Evolutionary conservation across 1,140 invertebrate species (phyloP), one percentile per base, ranked within the genome.

Genomic region (Cotesia glomerata): DNA sequence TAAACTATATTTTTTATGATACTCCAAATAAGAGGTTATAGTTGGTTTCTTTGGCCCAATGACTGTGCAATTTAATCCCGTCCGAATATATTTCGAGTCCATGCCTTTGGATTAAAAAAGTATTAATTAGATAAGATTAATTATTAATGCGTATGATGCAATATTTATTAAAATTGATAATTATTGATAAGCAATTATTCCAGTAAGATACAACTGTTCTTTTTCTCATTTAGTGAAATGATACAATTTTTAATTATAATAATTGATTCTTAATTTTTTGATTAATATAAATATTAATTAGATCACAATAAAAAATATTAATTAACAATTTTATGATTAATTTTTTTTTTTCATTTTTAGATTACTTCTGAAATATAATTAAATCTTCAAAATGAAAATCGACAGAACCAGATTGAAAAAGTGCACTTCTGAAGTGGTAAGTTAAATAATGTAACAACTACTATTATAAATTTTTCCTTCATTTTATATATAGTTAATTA

Each of bases 321-420:
- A 64, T 18, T 59, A 11, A 34, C 14, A 51, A 69, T 69, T 69
- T 66, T 65, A 62, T 59, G 75, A 75, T 66, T 74, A 84, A 80
- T 79, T 79, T 74, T 80, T 84, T 79, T 74, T 79, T 76, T 59
- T 26, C 18, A 26, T 26, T 26, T 54, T 59, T 74, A 73, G 67
- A 65, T 73, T 72, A 32, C 35, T 69, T 67, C 32, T 5, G 36
- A 45, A 14, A 71, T 71, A n/a, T 36, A 69, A 58, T 49, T 67
- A 76, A 63, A 59, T 45, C 45, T 61, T 51, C 76, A 88, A 84
- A 83, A 96, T 96, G 95, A 96, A 95, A 90, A 95, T 96, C 79
- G 95, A 96, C 81, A 90, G 93, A 81, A 91, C 89, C 76, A 94
- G 95, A 87, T 88, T 96, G 76, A 95, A 95, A 86, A 96, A 95